Conservation (phyloP, 2,113 vertebrate species). For the Spea bombifrons region DNA sequence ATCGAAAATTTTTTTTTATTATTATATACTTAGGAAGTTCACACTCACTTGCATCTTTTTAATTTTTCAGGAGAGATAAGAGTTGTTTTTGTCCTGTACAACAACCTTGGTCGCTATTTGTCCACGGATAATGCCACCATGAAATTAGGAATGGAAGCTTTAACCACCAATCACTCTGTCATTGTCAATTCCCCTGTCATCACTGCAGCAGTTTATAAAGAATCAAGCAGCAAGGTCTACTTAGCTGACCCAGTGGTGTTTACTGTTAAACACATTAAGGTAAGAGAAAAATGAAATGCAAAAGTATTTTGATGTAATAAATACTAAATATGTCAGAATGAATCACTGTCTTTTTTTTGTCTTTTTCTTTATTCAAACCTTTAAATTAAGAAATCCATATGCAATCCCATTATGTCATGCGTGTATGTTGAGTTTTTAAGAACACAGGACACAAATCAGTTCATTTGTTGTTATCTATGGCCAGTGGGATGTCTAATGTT, state of each 20-base stretch:
- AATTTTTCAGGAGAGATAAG: slow-evolving; percentile 85
- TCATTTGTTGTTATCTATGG: no score
- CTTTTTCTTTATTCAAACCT: no score
- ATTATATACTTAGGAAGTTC: neutral
- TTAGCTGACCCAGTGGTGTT: slow-evolving; percentile 94
- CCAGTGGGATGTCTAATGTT: no score
- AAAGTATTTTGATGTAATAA: neutral
- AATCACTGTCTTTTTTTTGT: no score
- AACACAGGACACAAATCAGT: no score
- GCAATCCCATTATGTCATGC: no score
- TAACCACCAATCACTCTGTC: slow-evolving; percentile 92
- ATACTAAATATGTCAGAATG: no score
- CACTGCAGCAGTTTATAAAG: slow-evolving; percentile 96
- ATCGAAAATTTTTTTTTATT: neutral
- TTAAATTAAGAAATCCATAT: no score
- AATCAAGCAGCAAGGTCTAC: slow-evolving; percentile 93
- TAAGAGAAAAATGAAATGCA: slow-evolving; percentile 57
- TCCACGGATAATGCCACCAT: slow-evolving; percentile 97
- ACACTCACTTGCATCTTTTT: neutral
- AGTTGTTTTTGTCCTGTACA: slow-evolving; percentile 94
- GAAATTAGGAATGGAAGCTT: slow-evolving; percentile 87
- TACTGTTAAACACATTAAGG: slow-evolving; percentile 92
- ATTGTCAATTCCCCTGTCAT: slow-evolving; percentile 96
- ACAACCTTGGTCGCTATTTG: slow-evolving; percentile 90
- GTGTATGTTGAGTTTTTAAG: no score